Evolutionary conservation across 2,797 vertebrate species (phyloP), one percentile per base, ranked within the genome.

Genomic region (Holocentrus rufus): DNA sequence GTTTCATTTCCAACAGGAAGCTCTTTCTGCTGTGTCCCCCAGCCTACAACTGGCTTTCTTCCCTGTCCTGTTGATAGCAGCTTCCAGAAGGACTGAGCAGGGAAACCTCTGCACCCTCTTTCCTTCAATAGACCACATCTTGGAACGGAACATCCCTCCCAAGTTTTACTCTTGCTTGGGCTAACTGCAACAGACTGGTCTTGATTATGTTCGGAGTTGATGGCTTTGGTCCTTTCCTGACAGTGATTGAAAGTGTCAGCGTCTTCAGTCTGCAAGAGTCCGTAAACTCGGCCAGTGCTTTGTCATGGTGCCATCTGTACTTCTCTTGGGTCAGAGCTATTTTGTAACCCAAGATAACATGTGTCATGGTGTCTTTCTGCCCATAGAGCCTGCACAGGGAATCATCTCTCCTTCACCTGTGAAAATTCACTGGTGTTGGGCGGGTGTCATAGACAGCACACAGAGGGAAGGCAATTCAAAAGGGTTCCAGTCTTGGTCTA

Each of bases 1-100:
- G n/a, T n/a, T 47, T 50, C 65, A 50, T 13, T 63, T 22, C 59
- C 52, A 69, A 25, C 58, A 57, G 30, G 42, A 76, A 34, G 50
- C 59, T 57, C 42, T 5, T 18, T 75, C 59, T n/a, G 18, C 18
- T 31, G 30, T 55, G 18, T 59, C 18, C 42, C 22, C 17, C 47
- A 54, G 34, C 15, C 47, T 69, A 6, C 2, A 14, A 63, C 13
- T 42, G 3, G 18, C 58, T 14, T 4, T 50, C 49, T 50, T 50
- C 7, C 31, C 39, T 42, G 39, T 42, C 39, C 13, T 11, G 10
- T 1, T 49, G 15, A 25, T 5, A 27, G 17, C 18, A 31, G 3
- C 10, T 46, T 44, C 23, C 13, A 55, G 39, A 13, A 18, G 34
- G n/a, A 64, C n/a, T 69, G 44, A 15, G 18, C 15, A 23, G 14